A percentile compares a stretch with the other conserved stretches of the same genome.
Evolutionary conservation across 2,797 vertebrate species (phyloP).

Genomic region (Cyclura pinguis): DNA sequence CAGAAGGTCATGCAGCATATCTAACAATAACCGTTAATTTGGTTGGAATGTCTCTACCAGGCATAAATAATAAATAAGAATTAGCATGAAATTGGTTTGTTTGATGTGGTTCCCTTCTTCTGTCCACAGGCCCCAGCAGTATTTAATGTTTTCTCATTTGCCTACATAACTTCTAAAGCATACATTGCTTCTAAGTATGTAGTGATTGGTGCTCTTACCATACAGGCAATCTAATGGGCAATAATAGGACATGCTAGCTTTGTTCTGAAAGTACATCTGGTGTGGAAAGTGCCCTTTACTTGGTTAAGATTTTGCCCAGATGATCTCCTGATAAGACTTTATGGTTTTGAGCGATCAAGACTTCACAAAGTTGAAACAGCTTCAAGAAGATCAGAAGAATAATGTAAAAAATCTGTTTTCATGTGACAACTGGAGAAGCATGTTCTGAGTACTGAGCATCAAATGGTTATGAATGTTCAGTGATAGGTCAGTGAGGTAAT

Average conservation of each 20-base stretch:
- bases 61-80: background rate
- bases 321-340: background rate
- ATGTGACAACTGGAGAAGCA: background rate
- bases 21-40: background rate
- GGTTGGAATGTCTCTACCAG: background rate
- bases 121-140: background rate
- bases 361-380: background rate
- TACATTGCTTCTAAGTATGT: background rate
- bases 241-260: background rate
- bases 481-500: fast-evolving
- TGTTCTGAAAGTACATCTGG: background rate
- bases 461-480: background rate
- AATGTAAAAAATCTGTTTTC: background rate
- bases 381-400: background rate
- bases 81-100: background rate
- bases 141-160: background rate
- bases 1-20: background rate
- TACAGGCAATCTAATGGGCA: background rate
- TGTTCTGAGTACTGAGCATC: background rate
- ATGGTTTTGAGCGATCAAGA: background rate
- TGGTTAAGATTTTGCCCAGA: background rate
- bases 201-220: background rate
- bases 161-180: background rate
- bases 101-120: background rate
- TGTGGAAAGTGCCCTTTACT: background rate